Percentiles rank a stretch among this genome's conserved stretches.
Conservation (phyloP, 1,140 invertebrate genomes). For the Helicoverpa armigera region DNA sequence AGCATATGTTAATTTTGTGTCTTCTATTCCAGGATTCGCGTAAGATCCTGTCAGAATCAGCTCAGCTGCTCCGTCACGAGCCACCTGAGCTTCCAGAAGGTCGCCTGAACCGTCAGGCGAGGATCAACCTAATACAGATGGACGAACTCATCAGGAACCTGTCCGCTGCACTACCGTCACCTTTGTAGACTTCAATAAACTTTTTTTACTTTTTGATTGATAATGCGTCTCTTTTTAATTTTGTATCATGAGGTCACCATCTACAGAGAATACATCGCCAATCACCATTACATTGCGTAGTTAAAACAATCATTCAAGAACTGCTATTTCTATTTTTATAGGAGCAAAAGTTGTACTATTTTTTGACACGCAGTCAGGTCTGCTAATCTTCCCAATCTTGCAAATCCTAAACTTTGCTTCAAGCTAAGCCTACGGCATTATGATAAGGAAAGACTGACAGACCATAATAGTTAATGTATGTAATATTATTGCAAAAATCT, state of each 20-base stretch:
- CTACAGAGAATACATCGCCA: too few species aligned
- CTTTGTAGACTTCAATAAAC: constrained; percentile 59
- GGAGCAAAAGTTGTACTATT: too few species aligned
- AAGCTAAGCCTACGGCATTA: too few species aligned
- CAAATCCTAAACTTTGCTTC: too few species aligned
- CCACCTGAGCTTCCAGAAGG: constrained; percentile 86
- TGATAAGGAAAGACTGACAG: too few species aligned
- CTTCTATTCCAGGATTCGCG: constrained; percentile 82
- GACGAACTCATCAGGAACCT: constrained; percentile 78
- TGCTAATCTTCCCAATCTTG: too few species aligned
- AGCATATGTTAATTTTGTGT: constrained; percentile 4
- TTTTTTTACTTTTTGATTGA: constrained; percentile 12
- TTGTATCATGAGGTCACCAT: background rate
- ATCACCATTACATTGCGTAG: too few species aligned
- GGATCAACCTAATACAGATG: constrained; percentile 81
- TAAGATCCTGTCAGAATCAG: constrained; percentile 79
- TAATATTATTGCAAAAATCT: background rate
- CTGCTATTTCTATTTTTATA: too few species aligned
- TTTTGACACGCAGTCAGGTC: too few species aligned
- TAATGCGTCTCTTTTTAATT: background rate
- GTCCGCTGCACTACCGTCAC: constrained; percentile 71
- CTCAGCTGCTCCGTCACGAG: constrained; percentile 82
- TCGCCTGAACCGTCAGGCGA: constrained; percentile 81
- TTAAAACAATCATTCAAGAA: too few species aligned
- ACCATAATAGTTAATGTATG: too few species aligned